Conservation (phyloP, 2,797 vertebrate genomes). For the Pteronotus mesoamericanus region DNA sequence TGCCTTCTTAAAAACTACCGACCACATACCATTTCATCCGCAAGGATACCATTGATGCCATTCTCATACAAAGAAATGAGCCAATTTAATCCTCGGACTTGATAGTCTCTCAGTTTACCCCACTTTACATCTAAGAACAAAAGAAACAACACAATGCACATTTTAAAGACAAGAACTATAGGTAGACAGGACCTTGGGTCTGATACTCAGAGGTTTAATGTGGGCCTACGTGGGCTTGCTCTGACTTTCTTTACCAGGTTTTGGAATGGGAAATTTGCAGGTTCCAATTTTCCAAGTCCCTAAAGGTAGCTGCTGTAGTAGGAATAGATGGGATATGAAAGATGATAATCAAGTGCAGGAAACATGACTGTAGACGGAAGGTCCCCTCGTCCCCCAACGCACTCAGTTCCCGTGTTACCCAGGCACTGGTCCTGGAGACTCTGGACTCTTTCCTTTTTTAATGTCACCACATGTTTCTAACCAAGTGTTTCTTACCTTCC, state of each 20-base stretch:
- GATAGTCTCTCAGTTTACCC: conserved; percentile 97
- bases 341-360: not conserved
- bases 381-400: too few species aligned
- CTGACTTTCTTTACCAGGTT: not conserved
- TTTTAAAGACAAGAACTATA: conserved; percentile 44
- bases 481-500: not conserved
- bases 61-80: conserved; percentile 99
- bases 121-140: conserved; percentile 90
- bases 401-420: not conserved
- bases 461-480: not conserved
- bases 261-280: not conserved
- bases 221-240: not conserved
- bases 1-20: not conserved
- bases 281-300: not conserved
- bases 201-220: not conserved
- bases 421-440: not conserved
- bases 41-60: conserved; percentile 98
- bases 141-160: not conserved
- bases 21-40: conserved; percentile 95
- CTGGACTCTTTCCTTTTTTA: not conserved
- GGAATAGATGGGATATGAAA: not conserved
- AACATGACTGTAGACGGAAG: not conserved
- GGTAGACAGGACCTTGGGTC: not conserved
- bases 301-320: not conserved
- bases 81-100: conserved; percentile 97